Base-by-base conservation (phyloP, 2,797 vertebrate genomes). In the Enteromius unitaeniatus region DNA sequence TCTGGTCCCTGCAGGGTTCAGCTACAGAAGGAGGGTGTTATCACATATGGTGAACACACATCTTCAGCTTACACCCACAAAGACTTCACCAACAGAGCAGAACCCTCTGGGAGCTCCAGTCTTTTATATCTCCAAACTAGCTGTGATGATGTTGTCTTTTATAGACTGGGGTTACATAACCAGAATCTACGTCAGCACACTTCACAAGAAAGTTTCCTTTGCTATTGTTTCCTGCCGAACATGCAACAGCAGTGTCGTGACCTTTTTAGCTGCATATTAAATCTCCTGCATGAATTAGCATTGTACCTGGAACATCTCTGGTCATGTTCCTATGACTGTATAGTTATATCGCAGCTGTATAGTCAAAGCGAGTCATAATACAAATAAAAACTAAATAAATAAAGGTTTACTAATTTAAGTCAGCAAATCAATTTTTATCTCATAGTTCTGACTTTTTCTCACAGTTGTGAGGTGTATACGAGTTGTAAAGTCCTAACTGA, bases 51-150 rank as follows among this genome's bases (percentile, higher is more conserved):
- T 53, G 65, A 86, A 88, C 80, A 88, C 79, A 79, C 79, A 76
- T 60, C 79, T 82, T 81, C 67, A 79, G 84, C 82, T 76, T 42
- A 85, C 88, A 79, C 88, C 84, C 82, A 86, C 88, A 79, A 81
- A 69, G 37, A 51, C 40, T 84, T 70, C 68, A 47, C 69, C 76
- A 81, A 34, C 79, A 80, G 70, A 84, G 51, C 79, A 51, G 67
- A 84, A 49, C 75, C 79, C 82, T 80, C 74, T 58, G 68, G 86
- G 86, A 64, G 45, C 74, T 80, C 82, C 77, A 69, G 47, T 77
- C 79, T 77, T 79, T 76, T 67, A 73, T 70, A 79, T 87, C 67
- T 82, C 82, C 67, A 37, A 45, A 45, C 69, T 26, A 67, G 49
- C 62, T 82, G 83, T 62, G 80, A 84, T 75, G 78, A 51, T 76